Base-by-base conservation (phyloP, 1,140 invertebrate species). In the Trichonephila clavata region DNA sequence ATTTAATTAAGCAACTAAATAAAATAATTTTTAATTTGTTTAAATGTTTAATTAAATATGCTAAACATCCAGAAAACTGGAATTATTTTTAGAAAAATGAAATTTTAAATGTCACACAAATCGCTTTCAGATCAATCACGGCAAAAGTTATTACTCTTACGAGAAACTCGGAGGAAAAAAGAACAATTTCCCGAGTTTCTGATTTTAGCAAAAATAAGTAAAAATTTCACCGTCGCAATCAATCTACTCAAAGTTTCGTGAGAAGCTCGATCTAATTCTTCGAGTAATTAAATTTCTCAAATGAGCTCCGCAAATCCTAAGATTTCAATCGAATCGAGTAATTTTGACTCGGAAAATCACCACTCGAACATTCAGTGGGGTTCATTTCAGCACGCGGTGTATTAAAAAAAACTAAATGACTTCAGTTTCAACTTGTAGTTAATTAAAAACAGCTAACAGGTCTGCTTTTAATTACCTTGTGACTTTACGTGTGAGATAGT, bases 371-470 rank as follows among this genome's bases (percentile, higher is more conserved):
- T 87, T 20, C 50, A 2, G 18, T 8, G 39, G 16, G 32, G 18
- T 83, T 83, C 83, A 84, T 84, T n/a, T 84, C 83, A 0, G 14
- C 4, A 27, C 10, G 83, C 21, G 50, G 24, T 59, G 50, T 59
- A 18, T n/a, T 7, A 65, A 87, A 61, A 87, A 87, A 68, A 39
- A 61, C 21, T 13, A 20, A 87, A 87, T 87, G 43, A 87, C 57
- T 87, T 32, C 39, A 21, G 59, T 59, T 39, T 65, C 24, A 87
- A n/a, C 61, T 39, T 63, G 86, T 43, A 87, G 86, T 87, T 87
- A 87, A 87, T 87, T 87, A 87, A 87, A 87, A 87, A 65, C 86
- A 87, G 59, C 13, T 87, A 84, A 24, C 61, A 43, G 32, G 21
- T 50, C 24, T 87, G 21, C 60, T 84, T 65, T 65, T 87, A 87